Percentiles rank a stretch among this genome's conserved stretches.
Evolutionary conservation across 2,113 vertebrate genomes (phyloP).

Genomic region (Megalops atlanticus): DNA sequence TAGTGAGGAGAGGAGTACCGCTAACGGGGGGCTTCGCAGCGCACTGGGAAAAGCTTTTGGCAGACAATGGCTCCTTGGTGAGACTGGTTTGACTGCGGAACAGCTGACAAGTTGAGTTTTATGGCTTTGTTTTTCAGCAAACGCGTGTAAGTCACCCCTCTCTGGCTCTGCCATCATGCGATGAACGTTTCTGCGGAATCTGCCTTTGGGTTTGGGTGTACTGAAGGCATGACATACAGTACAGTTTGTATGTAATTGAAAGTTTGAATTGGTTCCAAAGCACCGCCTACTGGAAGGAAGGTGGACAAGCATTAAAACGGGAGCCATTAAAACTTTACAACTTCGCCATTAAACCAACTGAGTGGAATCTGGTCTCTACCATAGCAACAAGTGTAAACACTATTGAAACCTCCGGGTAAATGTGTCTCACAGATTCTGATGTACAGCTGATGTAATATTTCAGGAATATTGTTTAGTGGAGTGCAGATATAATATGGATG

Average conservation of each 20-base stretch:
- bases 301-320: not conserved
- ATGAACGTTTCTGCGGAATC: not conserved
- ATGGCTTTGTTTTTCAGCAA: constrained; percentile 8
- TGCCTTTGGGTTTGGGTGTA: not conserved
- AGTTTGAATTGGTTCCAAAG: not conserved
- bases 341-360: too few species aligned
- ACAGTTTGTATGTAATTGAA: not conserved
- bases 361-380: too few species aligned
- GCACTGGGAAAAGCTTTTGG: constrained; percentile 28
- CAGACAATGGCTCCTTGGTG: constrained; percentile 44
- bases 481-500: not conserved
- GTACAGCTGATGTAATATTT: not conserved
- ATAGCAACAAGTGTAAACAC: not conserved
- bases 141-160: not conserved
- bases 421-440: not conserved
- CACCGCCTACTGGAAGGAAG: not conserved
- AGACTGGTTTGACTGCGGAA: not conserved
- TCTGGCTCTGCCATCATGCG: not conserved
- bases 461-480: not conserved
- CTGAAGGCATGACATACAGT: not conserved
- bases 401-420: not conserved
- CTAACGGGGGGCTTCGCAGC: constrained; percentile 13
- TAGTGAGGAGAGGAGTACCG: constrained; percentile 42
- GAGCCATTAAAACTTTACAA: not conserved
- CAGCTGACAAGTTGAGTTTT: not conserved